Base-by-base conservation (phyloP, 2,888 invertebrate genomes). In the Macroteleia sp. region DNA sequence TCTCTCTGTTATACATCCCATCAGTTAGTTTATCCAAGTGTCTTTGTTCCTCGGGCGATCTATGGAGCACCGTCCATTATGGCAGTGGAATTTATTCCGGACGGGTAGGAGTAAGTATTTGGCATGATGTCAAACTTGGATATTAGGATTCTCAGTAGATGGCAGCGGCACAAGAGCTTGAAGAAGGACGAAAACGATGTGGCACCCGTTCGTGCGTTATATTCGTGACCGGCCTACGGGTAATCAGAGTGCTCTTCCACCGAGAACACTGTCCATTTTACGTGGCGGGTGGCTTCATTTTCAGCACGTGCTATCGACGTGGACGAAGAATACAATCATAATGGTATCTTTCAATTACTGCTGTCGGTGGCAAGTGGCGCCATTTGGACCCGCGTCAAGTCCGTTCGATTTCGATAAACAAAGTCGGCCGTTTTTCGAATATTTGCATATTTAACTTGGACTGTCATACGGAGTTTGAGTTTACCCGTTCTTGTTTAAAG, bases 51-150 rank as follows among this genome's bases (percentile, higher is more conserved):
- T 30, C 3, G 30, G 19, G 34, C 62, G 54, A 67, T 54, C 69
- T 64, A 66, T 48, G 54, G 59, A 61, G 56, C 41, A 67, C 50
- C 61, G 66, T 69, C 59, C 64, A 57, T 64, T 56, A 78, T 56
- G 16, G 70, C 25, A 16, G 41, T 69, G 81, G 81, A 85, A 85
- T 88, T 89, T 88, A 89, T 89, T 90, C 90, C 81, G 83, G 83
- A 83, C 86, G 85, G 85, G 89, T 87, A 84, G 85, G 85, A 81
- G 83, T 85, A 87, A 88, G 89, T 87, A 89, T 88, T 90, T 90
- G 90, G 90, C 90, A 90, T 90, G 87, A 86, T 88, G 89, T 90
- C 90, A 90, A 90, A 90, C 86, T 86, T 85, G 79, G 89, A 89
- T 89, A 90, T 90, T 90, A 87, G 90, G 88, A 90, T 90, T 90